Conservation (phyloP, 2,113 vertebrate species). For the Protobothrops flavoviridis region DNA sequence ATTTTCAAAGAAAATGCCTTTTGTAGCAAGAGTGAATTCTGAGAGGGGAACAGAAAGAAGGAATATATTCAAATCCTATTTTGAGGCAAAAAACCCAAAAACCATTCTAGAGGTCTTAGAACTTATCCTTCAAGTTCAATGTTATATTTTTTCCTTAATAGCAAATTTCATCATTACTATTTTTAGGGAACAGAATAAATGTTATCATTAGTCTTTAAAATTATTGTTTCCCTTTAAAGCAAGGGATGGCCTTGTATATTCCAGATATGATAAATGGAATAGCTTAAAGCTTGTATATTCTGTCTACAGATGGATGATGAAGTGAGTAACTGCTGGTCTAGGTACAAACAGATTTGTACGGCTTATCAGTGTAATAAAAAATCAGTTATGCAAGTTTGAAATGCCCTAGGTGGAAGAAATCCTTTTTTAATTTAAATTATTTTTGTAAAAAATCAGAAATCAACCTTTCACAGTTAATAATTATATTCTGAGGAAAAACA, state of each 20-base stretch:
- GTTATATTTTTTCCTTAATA: background rate
- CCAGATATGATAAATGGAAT: background rate
- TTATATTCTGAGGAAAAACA: background rate
- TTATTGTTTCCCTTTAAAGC: background rate
- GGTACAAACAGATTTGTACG: background rate
- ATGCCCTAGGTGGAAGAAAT: background rate
- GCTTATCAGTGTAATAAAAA: background rate
- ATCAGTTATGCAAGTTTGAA: background rate
- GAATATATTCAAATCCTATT: background rate
- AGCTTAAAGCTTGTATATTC: background rate
- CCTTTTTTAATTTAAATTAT: accelerated
- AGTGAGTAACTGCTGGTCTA: accelerated
- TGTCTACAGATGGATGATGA: accelerated
- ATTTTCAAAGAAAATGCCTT: background rate
- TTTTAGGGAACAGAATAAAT: background rate
- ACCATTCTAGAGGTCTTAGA: background rate
- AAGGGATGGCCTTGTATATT: background rate
- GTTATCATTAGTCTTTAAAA: background rate
- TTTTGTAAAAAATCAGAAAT: accelerated
- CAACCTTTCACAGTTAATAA: background rate
- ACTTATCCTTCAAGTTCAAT: background rate
- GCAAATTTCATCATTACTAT: background rate
- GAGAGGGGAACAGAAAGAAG: background rate
- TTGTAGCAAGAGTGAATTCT: background rate
- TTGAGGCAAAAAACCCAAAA: background rate